These are phyloP conservation scores for Brevimyrus niger DNA, from an alignment of 2,113 vertebrate genomes.

Conservation along the genomic window DNA sequence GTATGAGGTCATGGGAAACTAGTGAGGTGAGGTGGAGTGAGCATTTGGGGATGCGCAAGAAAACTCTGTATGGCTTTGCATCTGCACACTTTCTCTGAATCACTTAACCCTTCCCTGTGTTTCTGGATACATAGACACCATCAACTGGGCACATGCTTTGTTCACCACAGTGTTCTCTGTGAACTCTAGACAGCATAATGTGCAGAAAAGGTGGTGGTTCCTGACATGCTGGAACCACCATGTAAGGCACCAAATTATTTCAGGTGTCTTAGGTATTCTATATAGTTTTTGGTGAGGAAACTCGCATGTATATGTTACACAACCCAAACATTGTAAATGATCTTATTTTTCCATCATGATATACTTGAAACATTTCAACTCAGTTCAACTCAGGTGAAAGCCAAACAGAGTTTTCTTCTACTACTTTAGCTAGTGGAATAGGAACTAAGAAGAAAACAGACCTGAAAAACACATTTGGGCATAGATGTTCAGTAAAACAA, in stretches of 20 bases:
- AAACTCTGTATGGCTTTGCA: constrained; percentile 53
- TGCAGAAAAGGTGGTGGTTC: background rate
- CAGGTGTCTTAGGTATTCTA: background rate
- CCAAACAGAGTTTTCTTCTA: constrained; percentile 54
- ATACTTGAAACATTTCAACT: constrained; percentile 39
- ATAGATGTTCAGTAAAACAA: background rate
- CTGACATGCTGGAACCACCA: background rate
- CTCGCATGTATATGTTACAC: background rate
- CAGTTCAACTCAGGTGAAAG: constrained; percentile 62
- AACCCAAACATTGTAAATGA: background rate
- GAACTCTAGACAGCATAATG: background rate
- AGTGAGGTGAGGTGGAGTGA: constrained; percentile 8
- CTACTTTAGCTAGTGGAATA: constrained; percentile 35
- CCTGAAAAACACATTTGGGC: background rate
- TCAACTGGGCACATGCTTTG: background rate
- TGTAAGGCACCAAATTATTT: background rate
- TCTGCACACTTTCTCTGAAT: constrained; percentile 31
- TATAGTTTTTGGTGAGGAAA: background rate
- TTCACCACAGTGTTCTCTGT: background rate
- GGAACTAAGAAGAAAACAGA: constrained; percentile 26
- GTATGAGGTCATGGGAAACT: background rate
- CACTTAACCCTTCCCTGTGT: background rate
- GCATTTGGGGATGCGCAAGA: background rate
- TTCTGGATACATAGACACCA: background rate
- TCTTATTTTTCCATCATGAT: background rate